Conservation (phyloP, 2,113 vertebrate species). For the Spilogale gracilis region DNA sequence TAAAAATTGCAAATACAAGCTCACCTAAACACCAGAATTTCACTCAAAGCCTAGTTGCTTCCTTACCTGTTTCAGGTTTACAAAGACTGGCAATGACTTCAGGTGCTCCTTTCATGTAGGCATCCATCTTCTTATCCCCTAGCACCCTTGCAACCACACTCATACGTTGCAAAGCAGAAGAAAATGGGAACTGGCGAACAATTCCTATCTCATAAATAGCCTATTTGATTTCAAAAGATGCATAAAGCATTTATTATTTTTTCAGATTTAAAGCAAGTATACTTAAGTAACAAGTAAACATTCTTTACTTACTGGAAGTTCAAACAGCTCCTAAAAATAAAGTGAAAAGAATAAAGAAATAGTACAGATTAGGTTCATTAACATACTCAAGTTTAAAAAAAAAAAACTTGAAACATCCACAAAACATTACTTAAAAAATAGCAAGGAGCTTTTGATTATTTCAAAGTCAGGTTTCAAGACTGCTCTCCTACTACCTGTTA, state of each 20-base stretch:
- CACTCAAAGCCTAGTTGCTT: neutral
- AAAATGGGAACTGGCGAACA: constrained; percentile 98
- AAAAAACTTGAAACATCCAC: neutral
- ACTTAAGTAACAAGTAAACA: constrained; percentile 31
- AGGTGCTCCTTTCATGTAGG: constrained; percentile 97
- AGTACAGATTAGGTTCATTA: constrained; percentile 40
- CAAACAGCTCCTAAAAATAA: constrained; percentile 94
- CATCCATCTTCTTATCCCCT: constrained; percentile 97
- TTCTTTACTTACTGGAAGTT: constrained; percentile 93
- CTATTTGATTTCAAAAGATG: constrained; percentile 84
- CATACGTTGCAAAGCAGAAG: constrained; percentile 96
- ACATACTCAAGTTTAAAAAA: neutral
- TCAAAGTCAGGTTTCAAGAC: constrained; percentile 36
- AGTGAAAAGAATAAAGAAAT: neutral
- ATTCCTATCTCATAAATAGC: constrained; percentile 96
- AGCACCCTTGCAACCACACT: constrained; percentile 94
- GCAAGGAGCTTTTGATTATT: neutral
- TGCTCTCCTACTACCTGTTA: neutral
- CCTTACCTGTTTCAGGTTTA: constrained; percentile 94
- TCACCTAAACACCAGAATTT: neutral
- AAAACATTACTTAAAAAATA: constrained; percentile 36
- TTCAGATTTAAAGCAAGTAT: constrained; percentile 36
- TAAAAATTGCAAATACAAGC: constrained; percentile 21
- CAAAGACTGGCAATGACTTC: constrained; percentile 96
- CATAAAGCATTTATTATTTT: constrained; percentile 32